Conservation (phyloP, 2,113 vertebrate genomes). For the Galeopterus variegatus region DNA sequence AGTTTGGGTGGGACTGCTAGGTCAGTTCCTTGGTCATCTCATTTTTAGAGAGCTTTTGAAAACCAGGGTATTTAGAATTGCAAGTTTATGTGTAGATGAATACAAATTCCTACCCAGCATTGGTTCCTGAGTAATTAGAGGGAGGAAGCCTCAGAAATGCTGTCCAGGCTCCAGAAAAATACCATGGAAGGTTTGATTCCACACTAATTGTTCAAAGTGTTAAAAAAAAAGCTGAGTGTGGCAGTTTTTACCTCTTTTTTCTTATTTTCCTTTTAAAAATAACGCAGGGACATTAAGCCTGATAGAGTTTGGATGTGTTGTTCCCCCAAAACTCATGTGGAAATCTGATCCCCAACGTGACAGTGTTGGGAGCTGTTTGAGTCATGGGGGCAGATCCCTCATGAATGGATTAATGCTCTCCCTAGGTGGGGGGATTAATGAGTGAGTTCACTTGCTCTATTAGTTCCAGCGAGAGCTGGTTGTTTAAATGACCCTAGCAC, state of each 20-base stretch:
- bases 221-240: slow-evolving; percentile 81
- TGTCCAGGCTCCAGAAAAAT: slow-evolving; percentile 66
- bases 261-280: slow-evolving; percentile 70
- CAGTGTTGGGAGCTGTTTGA: no score
- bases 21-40: background rate
- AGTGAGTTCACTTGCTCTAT: no score
- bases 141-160: slow-evolving; percentile 58
- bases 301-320: no score
- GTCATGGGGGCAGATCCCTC: no score
- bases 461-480: no score
- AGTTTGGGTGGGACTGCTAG: background rate
- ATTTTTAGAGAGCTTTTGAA: slow-evolving; percentile 54
- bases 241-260: slow-evolving; percentile 62
- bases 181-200: slow-evolving; percentile 79
- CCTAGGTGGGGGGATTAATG: no score
- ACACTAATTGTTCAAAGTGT: slow-evolving; percentile 79
- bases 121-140: slow-evolving; percentile 67
- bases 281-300: slow-evolving; percentile 67
- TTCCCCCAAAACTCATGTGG: no score
- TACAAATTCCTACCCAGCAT: background rate
- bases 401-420: no score
- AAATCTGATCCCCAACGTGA: no score
- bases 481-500: no score
- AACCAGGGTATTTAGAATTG: slow-evolving; percentile 79
- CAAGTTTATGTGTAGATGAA: slow-evolving; percentile 70